Evolutionary conservation across 1,140 invertebrate species (phyloP).

Genomic region (Thalassaphorura encarpata): DNA sequence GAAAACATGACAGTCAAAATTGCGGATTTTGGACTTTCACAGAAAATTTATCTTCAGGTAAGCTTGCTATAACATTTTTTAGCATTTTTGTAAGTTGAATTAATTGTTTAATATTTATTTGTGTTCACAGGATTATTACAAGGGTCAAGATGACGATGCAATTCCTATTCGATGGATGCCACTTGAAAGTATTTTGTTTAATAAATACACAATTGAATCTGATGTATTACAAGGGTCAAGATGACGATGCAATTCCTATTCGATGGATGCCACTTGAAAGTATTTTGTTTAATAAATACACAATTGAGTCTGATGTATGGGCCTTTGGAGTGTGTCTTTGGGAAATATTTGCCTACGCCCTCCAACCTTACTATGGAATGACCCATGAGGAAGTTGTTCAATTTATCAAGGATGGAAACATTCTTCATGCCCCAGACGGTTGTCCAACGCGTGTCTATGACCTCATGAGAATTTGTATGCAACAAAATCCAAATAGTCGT

Average conservation of each 20-base stretch:
- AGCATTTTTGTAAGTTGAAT: neutral
- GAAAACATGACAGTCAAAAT: constrained; percentile 92
- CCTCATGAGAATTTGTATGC: constrained; percentile 89
- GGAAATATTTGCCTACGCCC: constrained; percentile 88
- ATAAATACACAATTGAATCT: constrained; percentile 53
- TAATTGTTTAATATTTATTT: neutral
- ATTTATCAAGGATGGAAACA: constrained; percentile 81
- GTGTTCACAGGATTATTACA: constrained; percentile 87
- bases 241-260: constrained; percentile 85
- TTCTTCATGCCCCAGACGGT: constrained; percentile 76
- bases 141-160: constrained; percentile 84
- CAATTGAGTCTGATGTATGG: constrained; percentile 87
- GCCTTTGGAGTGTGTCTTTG: constrained; percentile 85
- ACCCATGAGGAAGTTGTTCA: constrained; percentile 90
- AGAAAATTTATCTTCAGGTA: constrained; percentile 70
- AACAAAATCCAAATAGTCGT: constrained; percentile 64
- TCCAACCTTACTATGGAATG: constrained; percentile 90
- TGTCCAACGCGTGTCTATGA: constrained; percentile 83
- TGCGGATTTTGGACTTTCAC: constrained; percentile 87
- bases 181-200: constrained; percentile 84
- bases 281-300: constrained; percentile 88
- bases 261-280: constrained; percentile 94
- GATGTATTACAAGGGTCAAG: constrained; percentile 85
- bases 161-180: constrained; percentile 94
- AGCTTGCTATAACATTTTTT: neutral